These are phyloP conservation scores for Melanotaenia duboulayi DNA, from an alignment of 2,113 vertebrate species.

Conservation along the genomic window DNA sequence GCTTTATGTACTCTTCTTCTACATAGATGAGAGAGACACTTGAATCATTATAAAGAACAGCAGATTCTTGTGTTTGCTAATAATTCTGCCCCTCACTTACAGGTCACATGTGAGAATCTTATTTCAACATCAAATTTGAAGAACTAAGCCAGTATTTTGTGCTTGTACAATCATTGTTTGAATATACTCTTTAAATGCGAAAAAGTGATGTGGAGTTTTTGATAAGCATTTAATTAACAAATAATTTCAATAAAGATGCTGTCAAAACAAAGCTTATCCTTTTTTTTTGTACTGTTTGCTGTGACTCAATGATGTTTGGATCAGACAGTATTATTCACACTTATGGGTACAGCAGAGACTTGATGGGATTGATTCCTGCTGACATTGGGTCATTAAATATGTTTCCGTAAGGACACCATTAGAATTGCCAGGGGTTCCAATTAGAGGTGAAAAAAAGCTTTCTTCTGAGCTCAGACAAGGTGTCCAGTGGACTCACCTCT, in stretches of 20 bases:
- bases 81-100: not conserved
- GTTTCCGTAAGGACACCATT: constrained; percentile 54
- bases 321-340: constrained; percentile 67
- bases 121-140: not conserved
- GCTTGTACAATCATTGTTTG: not conserved
- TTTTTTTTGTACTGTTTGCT: not conserved
- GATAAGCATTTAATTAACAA: constrained; percentile 14
- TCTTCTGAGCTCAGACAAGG: constrained; percentile 27
- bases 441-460: constrained; percentile 42
- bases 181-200: not conserved
- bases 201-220: not conserved
- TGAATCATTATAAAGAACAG: constrained; percentile 5
- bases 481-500: constrained; percentile 34
- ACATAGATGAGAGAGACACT: not conserved
- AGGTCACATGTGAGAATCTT: not conserved
- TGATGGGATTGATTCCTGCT: constrained; percentile 54
- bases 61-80: constrained; percentile 1
- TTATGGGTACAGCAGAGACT: constrained; percentile 57
- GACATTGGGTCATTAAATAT: constrained; percentile 43
- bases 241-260: constrained; percentile 65
- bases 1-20: not conserved
- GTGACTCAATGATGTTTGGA: not conserved
- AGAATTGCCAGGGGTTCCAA: constrained; percentile 47
- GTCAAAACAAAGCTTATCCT: not conserved
- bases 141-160: not conserved